These are phyloP conservation scores for Rutilus rutilus DNA, from an alignment of 2,113 vertebrate species.

Conservation along the genomic window DNA sequence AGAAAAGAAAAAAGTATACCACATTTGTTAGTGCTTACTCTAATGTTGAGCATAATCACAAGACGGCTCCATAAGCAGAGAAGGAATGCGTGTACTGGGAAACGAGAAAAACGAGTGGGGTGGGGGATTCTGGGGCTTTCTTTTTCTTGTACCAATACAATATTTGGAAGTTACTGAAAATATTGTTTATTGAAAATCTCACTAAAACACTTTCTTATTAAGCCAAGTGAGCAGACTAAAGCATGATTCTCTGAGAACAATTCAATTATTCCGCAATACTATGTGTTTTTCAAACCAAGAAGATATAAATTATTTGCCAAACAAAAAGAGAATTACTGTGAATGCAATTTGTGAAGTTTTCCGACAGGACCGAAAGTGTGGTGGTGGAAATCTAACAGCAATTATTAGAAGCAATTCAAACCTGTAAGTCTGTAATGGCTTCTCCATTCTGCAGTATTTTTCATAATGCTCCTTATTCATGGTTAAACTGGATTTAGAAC, in stretches of 20 bases:
- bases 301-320: background rate
- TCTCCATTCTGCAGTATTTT: background rate
- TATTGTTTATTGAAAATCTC: background rate
- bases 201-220: background rate
- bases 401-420: background rate
- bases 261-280: background rate
- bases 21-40: no score
- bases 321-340: background rate
- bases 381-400: background rate
- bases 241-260: background rate
- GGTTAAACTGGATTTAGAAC: background rate
- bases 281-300: background rate
- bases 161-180: background rate
- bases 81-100: background rate
- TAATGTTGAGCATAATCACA: background rate
- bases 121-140: no score
- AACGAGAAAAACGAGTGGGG: no score
- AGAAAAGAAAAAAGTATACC: background rate
- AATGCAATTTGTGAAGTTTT: background rate
- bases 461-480: background rate
- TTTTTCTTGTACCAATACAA: no score
- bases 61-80: background rate
- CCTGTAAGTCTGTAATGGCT: background rate
- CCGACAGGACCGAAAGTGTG: background rate
- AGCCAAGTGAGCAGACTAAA: background rate